phyloP scores from a whole-genome alignment of 2,888 invertebrate species.

The Eudasyphora cyanicolor region DNA sequence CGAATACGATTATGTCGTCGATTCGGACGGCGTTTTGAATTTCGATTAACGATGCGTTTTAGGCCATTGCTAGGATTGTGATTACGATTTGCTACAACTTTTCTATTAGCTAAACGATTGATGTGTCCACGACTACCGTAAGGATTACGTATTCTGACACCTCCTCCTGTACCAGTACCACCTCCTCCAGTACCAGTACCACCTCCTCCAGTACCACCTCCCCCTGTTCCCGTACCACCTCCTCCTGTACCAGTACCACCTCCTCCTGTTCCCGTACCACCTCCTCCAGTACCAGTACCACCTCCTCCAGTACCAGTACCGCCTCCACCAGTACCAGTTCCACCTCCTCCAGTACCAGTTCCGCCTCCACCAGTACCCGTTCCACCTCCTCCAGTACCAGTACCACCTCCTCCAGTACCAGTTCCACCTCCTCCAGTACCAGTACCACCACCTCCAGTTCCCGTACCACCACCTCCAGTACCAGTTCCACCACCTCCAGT shows the following conservation, averaged over 20 bases:
- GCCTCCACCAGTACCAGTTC: not conserved
- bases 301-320: not conserved
- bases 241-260: not conserved
- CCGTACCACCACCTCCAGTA: not conserved
- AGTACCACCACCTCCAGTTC: not conserved
- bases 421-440: not conserved
- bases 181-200: not conserved
- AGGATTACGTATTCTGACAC: not conserved
- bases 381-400: not conserved
- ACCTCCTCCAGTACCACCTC: not conserved
- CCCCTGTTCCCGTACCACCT: not conserved
- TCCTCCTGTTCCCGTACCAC: not conserved
- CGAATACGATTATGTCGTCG: not conserved
- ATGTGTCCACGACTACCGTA: not conserved
- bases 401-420: slow-evolving; percentile 1
- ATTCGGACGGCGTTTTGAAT: not conserved
- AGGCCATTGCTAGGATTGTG: not conserved
- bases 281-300: not conserved
- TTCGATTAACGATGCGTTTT: not conserved
- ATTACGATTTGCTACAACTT: not conserved
- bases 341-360: not conserved
- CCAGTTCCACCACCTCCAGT: not conserved
- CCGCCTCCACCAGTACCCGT: not conserved
- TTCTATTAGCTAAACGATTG: not conserved
- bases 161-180: not conserved